Evolutionary conservation across 2,888 invertebrate species (phyloP), one percentile per base, ranked within the genome.

Genomic region (Theodoxus fluviatilis): DNA sequence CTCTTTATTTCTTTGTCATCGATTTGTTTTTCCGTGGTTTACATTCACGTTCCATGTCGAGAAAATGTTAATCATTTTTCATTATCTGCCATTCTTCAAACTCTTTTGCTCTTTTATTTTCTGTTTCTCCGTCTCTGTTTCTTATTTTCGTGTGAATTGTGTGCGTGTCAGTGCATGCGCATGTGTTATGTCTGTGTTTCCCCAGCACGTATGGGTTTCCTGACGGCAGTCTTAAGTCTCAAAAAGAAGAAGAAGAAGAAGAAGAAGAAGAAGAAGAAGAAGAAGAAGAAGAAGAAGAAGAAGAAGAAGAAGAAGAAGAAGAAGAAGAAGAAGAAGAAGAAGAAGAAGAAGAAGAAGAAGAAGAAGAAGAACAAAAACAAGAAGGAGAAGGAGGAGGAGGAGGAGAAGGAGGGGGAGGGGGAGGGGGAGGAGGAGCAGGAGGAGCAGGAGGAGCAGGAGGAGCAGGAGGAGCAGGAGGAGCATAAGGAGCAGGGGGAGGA

Each of bases 271-370:
- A 66, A 40, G 47, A 43, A 66, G 66, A 66, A 43, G 47, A 43
- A 66, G 66, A 43, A 43, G 47, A 43, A 66, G 66, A 66, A 66
- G 47, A 43, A 65, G 65, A 65, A 43, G 47, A 43, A 65, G 65
- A 43, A 43, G 65, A 43, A 65, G 65, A 65, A 65, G 47, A 43
- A 65, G 65, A 65, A 43, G 47, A 43, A 65, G 65, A 65, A 43
- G 47, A 43, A 65, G 65, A 65, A 43, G 65, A 43, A 43, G 65
- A 65, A 35, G 43, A 65, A 35, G 37, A 65, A 43, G 43, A 65
- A 25, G 43, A 47, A 65, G 28, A 31, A 43, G 43, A 47, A 65
- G 28, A 31, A 43, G 9, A 31, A 65, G 28, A 31, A 43, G 43
- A 47, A 65, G 28, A 31, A 43, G 43, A 47, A 65, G 28, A 31